phyloP scores from a whole-genome alignment of 2,797 vertebrate genomes.

The Tympanoctomys barrerae region DNA sequence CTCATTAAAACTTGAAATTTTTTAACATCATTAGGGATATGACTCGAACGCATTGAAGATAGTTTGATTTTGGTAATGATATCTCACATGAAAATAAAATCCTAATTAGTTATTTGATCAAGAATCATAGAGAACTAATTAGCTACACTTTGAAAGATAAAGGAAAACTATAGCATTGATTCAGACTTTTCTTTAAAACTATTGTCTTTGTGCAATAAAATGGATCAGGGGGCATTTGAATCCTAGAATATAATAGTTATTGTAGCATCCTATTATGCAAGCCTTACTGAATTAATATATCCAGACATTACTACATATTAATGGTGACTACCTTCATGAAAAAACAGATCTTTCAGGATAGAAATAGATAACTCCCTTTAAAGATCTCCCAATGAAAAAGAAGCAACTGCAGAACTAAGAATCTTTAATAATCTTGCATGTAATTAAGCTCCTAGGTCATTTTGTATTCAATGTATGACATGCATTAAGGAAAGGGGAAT shows the following conservation, averaged over 20 bases:
- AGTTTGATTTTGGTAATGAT: background rate
- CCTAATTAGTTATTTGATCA: background rate
- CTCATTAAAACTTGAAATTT: background rate
- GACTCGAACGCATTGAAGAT: background rate
- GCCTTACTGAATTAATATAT: background rate
- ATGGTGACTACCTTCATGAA: background rate
- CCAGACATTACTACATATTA: background rate
- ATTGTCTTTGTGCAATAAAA: background rate
- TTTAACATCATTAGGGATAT: background rate
- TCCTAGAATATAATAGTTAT: background rate
- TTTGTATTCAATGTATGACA: background rate
- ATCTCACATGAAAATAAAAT: background rate
- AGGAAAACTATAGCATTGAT: background rate
- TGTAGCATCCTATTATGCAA: background rate
- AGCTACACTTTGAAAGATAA: background rate
- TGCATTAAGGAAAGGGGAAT: background rate
- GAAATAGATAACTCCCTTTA: background rate
- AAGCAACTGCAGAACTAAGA: background rate
- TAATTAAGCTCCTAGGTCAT: background rate
- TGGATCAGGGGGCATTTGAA: background rate
- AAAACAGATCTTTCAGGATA: background rate
- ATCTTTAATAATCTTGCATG: background rate
- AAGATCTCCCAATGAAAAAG: background rate
- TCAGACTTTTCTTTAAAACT: background rate
- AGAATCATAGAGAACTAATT: conserved; percentile 7